phyloP scores from a whole-genome alignment of 2,888 invertebrate species.

The Trissoscelio sp. region DNA sequence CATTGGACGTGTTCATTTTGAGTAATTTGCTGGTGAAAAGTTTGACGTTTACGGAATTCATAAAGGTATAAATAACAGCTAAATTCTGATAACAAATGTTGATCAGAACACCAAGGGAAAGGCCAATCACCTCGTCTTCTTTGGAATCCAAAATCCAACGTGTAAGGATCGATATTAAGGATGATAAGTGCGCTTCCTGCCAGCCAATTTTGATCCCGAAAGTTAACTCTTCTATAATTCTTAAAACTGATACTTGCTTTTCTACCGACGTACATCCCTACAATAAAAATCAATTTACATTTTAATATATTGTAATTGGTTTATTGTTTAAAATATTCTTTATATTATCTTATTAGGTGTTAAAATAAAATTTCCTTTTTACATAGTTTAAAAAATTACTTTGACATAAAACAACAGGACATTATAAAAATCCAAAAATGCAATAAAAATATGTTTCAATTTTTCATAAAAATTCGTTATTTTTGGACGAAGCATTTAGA shows the following conservation, averaged over 20 bases:
- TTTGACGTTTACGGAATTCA: slow-evolving; percentile 89
- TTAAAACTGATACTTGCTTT: slow-evolving; percentile 87
- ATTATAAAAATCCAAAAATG: too few species aligned
- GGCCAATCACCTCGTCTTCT: slow-evolving; percentile 84
- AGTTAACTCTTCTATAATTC: slow-evolving; percentile 90
- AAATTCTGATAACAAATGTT: slow-evolving; percentile 92
- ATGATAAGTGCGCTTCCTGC: slow-evolving; percentile 90
- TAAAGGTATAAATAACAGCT: slow-evolving; percentile 89
- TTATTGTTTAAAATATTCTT: slow-evolving; percentile 1
- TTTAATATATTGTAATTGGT: too few species aligned
- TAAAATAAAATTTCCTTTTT: too few species aligned
- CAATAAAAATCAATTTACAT: neutral
- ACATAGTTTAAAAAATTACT: too few species aligned
- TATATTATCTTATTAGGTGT: too few species aligned
- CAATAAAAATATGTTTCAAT: too few species aligned
- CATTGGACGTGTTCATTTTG: slow-evolving; percentile 85
- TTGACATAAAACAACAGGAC: too few species aligned
- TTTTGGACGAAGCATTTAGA: too few species aligned
- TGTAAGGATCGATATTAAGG: slow-evolving; percentile 88
- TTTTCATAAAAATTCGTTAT: too few species aligned
- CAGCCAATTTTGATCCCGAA: slow-evolving; percentile 91
- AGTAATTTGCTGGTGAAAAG: slow-evolving; percentile 87
- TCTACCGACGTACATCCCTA: slow-evolving; percentile 82
- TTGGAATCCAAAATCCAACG: slow-evolving; percentile 86
- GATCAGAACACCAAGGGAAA: slow-evolving; percentile 89